phyloP scores from a whole-genome alignment of 1,140 invertebrate species.

The Eueides isabella region DNA sequence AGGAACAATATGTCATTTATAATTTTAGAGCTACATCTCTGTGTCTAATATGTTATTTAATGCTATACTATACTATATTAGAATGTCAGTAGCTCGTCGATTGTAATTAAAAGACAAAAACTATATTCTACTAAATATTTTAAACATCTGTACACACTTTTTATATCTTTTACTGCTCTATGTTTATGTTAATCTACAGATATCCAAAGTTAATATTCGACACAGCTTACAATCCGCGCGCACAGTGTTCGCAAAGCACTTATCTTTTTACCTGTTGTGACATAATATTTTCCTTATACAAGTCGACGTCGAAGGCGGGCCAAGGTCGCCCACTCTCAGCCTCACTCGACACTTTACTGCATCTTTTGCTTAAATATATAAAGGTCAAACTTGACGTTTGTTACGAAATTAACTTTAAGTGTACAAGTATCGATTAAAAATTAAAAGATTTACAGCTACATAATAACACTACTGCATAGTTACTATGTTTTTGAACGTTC shows the following conservation, averaged over 20 bases:
- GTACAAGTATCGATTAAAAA: background rate
- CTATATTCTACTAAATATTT: too few species aligned
- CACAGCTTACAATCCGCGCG: background rate
- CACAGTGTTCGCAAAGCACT: background rate
- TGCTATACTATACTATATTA: too few species aligned
- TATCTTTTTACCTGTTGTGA: constrained; percentile 14
- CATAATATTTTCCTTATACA: constrained; percentile 30
- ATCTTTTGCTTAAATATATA: constrained; percentile 20
- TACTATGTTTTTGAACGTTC: too few species aligned
- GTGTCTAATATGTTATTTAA: background rate
- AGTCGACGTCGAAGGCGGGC: constrained; percentile 10
- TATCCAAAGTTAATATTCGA: too few species aligned
- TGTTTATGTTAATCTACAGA: too few species aligned
- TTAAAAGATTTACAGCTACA: background rate
- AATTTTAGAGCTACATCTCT: background rate
- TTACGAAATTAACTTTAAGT: background rate
- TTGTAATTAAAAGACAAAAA: too few species aligned
- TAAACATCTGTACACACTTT: too few species aligned
- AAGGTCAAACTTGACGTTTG: constrained; percentile 9
- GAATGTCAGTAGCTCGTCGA: too few species aligned
- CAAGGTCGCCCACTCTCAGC: constrained; percentile 25
- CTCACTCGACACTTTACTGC: constrained; percentile 26
- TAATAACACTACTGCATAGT: too few species aligned
- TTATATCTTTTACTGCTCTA: too few species aligned
- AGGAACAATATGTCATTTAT: background rate